Evolutionary conservation across 2,888 invertebrate species (phyloP).

Genomic region (Megalurothrips usitatus): DNA sequence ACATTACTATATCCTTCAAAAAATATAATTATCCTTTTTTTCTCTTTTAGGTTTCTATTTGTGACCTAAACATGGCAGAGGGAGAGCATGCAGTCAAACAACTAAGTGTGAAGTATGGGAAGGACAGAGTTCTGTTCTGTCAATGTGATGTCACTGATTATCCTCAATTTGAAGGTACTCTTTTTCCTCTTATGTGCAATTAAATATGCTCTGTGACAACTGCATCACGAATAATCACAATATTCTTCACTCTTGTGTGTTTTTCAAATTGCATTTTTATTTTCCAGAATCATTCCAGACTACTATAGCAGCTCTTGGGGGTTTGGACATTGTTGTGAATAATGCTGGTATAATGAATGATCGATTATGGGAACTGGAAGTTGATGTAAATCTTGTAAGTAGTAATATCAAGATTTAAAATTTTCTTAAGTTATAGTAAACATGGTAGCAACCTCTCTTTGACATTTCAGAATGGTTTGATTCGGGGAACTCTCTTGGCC

Average conservation of each 20-base stretch:
- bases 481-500: slow-evolving; percentile 67
- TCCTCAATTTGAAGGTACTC: slow-evolving; percentile 67
- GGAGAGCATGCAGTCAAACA: slow-evolving; percentile 65
- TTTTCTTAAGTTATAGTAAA: not conserved
- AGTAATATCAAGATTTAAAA: slow-evolving; percentile 3
- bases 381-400: slow-evolving; percentile 70
- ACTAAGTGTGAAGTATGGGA: slow-evolving; percentile 59
- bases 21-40: not conserved
- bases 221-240: slow-evolving; percentile 26
- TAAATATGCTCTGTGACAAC: not conserved
- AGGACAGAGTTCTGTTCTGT: slow-evolving; percentile 66
- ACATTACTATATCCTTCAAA: not conserved
- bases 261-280: slow-evolving; percentile 20
- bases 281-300: slow-evolving; percentile 67
- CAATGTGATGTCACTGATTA: slow-evolving; percentile 75
- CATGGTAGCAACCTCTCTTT: slow-evolving; percentile 30
- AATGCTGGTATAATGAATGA: slow-evolving; percentile 78
- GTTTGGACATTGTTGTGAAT: slow-evolving; percentile 72
- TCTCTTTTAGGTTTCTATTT: slow-evolving; percentile 60
- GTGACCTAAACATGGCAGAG: slow-evolving; percentile 66
- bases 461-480: slow-evolving; percentile 63
- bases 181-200: not conserved
- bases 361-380: slow-evolving; percentile 68
- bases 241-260: not conserved
- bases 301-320: slow-evolving; percentile 65